Evolutionary conservation across 2,113 vertebrate species (phyloP).

Genomic region (Myocastor coypus): DNA sequence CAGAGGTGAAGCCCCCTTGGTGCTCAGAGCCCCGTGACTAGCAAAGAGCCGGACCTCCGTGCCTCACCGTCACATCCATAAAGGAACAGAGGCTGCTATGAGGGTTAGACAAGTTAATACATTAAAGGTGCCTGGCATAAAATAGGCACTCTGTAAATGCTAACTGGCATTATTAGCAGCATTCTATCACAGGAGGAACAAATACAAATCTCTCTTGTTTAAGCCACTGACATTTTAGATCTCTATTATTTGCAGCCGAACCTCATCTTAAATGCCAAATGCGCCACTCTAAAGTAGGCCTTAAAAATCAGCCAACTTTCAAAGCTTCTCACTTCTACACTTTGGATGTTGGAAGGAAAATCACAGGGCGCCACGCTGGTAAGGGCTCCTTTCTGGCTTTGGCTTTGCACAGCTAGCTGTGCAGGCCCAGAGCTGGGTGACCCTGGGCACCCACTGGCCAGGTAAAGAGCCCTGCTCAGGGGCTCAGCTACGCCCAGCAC

Average conservation of each 20-base stretch:
- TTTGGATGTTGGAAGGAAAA: neutral
- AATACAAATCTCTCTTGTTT: neutral
- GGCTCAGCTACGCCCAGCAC: neutral
- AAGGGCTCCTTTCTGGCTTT: neutral
- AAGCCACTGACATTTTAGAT: constrained; percentile 18
- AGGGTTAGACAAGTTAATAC: neutral
- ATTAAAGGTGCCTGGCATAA: neutral
- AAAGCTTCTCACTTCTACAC: constrained; percentile 3
- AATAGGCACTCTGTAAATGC: neutral
- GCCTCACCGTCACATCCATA: neutral
- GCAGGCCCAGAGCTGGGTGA: neutral
- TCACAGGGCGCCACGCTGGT: no score
- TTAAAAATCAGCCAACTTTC: constrained; percentile 32
- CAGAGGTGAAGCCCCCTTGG: neutral
- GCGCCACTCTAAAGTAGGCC: neutral
- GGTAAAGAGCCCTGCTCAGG: neutral
- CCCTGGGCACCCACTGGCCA: neutral
- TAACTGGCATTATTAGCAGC: neutral
- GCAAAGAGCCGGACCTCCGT: neutral
- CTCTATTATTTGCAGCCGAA: neutral
- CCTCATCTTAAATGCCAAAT: neutral
- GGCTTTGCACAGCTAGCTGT: neutral
- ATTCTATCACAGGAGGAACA: neutral
- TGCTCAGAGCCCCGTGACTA: neutral
- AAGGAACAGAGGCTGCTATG: neutral